Evolutionary conservation across 2,113 vertebrate species (phyloP).

Genomic region (Coregonus clupeaformis): DNA sequence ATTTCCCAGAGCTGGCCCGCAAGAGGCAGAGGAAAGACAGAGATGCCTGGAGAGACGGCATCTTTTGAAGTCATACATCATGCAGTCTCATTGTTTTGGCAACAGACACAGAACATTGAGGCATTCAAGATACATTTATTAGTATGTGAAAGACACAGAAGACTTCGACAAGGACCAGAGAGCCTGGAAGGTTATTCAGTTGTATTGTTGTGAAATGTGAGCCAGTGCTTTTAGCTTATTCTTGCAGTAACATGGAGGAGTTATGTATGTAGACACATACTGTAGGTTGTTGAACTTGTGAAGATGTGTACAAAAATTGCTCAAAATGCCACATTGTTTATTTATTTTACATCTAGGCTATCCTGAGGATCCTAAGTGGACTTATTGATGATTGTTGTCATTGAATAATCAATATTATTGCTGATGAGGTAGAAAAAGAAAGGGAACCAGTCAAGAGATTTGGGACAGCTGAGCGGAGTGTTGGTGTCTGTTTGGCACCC

Average conservation of each 20-base stretch:
- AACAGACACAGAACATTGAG: not conserved
- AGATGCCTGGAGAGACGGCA: constrained; percentile 70
- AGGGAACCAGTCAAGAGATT: not conserved
- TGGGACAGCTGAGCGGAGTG: not conserved
- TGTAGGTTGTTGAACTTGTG: too few species aligned
- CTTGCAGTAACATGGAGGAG: not conserved
- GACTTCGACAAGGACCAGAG: not conserved
- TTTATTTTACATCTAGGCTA: too few species aligned
- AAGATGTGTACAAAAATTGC: too few species aligned
- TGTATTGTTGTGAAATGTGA: not conserved
- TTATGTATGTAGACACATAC: not conserved
- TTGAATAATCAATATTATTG: too few species aligned
- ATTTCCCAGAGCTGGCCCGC: constrained; percentile 82
- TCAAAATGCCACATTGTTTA: too few species aligned
- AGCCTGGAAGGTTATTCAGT: not conserved
- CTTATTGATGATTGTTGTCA: too few species aligned
- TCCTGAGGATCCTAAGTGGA: too few species aligned
- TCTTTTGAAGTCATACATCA: constrained; percentile 66
- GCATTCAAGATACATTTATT: not conserved
- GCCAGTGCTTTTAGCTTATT: not conserved
- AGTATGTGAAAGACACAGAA: not conserved
- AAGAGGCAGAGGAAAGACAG: constrained; percentile 68
- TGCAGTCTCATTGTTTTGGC: not conserved
- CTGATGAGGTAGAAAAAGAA: not conserved
- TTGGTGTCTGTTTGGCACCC: not conserved